Conservation (phyloP, 2,797 vertebrate species). For the Amazona finschi region DNA sequence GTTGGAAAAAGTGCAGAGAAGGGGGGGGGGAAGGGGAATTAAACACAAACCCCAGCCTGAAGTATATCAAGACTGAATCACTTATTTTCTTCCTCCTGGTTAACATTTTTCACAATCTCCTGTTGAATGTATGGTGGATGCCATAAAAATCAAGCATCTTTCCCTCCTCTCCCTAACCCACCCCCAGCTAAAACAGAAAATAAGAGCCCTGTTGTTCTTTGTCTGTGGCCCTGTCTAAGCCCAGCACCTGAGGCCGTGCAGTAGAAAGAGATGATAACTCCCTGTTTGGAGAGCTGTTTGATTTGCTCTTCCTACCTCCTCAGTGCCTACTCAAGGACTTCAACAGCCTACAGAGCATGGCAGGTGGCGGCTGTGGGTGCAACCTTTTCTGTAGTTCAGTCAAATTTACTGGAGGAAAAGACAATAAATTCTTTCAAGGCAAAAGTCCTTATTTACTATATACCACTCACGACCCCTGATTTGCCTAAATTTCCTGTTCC, state of each 20-base stretch:
- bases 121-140: not conserved
- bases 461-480: not conserved
- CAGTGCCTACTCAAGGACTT: not conserved
- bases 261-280: not conserved
- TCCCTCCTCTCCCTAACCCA: not conserved
- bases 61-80: not conserved
- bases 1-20: not conserved
- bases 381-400: not conserved
- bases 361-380: not conserved
- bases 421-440: not conserved
- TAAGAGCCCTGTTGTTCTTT: not conserved
- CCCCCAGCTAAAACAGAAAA: not conserved
- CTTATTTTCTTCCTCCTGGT: not conserved
- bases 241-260: not conserved
- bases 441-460: not conserved
- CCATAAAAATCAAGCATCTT: not conserved
- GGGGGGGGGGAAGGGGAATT: not conserved
- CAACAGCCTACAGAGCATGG: rapidly evolving
- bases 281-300: not conserved
- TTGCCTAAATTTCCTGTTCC: not conserved
- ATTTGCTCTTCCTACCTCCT: not conserved
- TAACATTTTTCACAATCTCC: not conserved
- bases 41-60: not conserved
- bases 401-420: not conserved
- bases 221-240: not conserved